Base-by-base conservation (phyloP, 1,140 invertebrate species). In the Contarinia nasturtii region DNA sequence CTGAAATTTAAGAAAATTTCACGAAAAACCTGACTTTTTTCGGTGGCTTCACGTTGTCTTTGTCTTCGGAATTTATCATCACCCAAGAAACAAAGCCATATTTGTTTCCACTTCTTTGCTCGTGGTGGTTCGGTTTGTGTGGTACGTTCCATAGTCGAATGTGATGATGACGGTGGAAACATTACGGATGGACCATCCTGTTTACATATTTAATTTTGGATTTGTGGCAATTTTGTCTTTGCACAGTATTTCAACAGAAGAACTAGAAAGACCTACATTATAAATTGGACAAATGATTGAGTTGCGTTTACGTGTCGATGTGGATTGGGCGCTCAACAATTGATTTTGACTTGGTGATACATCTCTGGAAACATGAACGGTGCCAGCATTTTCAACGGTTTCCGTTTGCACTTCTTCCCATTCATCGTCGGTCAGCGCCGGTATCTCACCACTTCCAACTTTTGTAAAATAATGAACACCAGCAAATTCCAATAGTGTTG, bases 381-480 rank as follows among this genome's bases (percentile, higher is more conserved):
- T 61, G 8, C 69, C 70, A 1, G 70, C 67, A 15, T 68, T 61
- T 54, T 72, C 67, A 50, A 72, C 70, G 18, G 69, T 66, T 5
- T 68, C 53, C 42, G 55, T 61, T 7, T 69, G 65, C 44, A 66
- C 61, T 36, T 83, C 79, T 50, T 81, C 77, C 78, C 78, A 84
- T 51, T 86, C 82, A 1, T 82, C 80, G 48, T 86, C 82, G 42
- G 83, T 74, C 3, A 82, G 7, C 11, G 17, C 68, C 0, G 79
- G 76, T 34, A 82, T 80, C 61, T 88, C 84, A 2, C 83, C 83
- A 51, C 81, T 85, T 7, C 83, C 83, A 36, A 87, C 75, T 72
- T 92, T 91, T 0, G 87, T 92, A 56, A 91, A 93, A 61, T 93
- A 94, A 67, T 94, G 90, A 0, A 95, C 91, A 1, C 85, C 85